Conservation (phyloP, 2,888 invertebrate species). For the Trachelus stipa region DNA sequence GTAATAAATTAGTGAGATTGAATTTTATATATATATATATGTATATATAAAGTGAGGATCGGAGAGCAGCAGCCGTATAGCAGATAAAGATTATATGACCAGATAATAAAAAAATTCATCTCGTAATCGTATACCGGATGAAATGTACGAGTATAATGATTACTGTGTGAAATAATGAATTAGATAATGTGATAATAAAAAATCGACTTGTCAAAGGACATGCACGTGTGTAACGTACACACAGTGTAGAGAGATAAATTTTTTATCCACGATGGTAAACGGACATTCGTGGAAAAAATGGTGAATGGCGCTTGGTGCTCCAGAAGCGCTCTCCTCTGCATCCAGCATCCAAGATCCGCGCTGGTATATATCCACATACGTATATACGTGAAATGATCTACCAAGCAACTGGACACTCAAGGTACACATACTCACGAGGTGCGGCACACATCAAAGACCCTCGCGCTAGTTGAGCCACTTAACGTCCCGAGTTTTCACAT, state of each 20-base stretch:
- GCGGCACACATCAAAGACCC: slow-evolving; percentile 56
- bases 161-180: not conserved
- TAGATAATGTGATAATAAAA: not conserved
- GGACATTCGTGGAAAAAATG: slow-evolving; percentile 60
- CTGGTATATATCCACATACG: slow-evolving; percentile 15
- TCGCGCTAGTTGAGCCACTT: slow-evolving; percentile 65
- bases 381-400: slow-evolving; percentile 35
- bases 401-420: slow-evolving; percentile 25
- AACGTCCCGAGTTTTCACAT: slow-evolving; percentile 65
- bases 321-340: slow-evolving; percentile 3
- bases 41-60: not conserved
- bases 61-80: not conserved
- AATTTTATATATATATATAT: not conserved
- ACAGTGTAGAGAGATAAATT: not conserved
- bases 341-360: not conserved
- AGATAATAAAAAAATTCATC: not conserved
- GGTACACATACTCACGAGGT: slow-evolving; percentile 29
- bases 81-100: not conserved
- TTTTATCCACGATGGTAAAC: slow-evolving; percentile 42
- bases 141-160: not conserved
- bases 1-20: not conserved
- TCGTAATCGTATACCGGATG: not conserved
- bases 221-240: not conserved
- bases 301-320: slow-evolving; percentile 45
- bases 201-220: not conserved